Percentiles rank a stretch among this genome's conserved stretches.
Conservation (phyloP, 2,888 invertebrate genomes). For the Nematopogon swammerdamellus region DNA sequence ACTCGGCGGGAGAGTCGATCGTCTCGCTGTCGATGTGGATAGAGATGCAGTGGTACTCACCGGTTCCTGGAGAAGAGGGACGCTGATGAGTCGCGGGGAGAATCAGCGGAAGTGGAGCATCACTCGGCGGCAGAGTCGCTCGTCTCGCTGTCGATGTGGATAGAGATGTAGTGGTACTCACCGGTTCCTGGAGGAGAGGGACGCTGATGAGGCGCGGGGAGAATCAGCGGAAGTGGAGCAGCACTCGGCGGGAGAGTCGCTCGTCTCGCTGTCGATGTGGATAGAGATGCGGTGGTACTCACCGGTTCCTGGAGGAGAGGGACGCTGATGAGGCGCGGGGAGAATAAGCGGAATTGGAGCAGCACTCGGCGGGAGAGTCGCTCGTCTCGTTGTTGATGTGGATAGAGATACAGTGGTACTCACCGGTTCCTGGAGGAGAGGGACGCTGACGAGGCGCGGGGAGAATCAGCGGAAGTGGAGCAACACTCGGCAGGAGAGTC, state of each 20-base stretch:
- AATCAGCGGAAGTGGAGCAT: slow-evolving; percentile 36
- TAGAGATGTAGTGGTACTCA: no score
- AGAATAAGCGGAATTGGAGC: no score
- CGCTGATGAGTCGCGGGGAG: slow-evolving; percentile 23
- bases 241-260: no score
- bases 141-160: slow-evolving; percentile 47
- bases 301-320: no score
- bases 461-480: slow-evolving; percentile 35
- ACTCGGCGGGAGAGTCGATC: no score
- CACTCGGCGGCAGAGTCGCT: slow-evolving; percentile 46
- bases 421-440: slow-evolving; percentile 20
- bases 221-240: no score
- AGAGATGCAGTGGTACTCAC: slow-evolving; percentile 15
- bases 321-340: no score
- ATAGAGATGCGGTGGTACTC: not conserved
- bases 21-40: no score
- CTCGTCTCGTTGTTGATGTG: no score
- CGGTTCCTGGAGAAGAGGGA: slow-evolving; percentile 16
- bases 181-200: slow-evolving; percentile 18
- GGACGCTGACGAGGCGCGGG: slow-evolving; percentile 21
- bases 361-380: no score
- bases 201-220: no score
- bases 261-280: no score
- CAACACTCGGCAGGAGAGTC: slow-evolving; percentile 45
- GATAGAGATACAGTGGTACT: not conserved